Percentiles rank a stretch among this genome's conserved stretches.
Conservation (phyloP, 2,888 invertebrate species). For the Ceriagrion tenellum region DNA sequence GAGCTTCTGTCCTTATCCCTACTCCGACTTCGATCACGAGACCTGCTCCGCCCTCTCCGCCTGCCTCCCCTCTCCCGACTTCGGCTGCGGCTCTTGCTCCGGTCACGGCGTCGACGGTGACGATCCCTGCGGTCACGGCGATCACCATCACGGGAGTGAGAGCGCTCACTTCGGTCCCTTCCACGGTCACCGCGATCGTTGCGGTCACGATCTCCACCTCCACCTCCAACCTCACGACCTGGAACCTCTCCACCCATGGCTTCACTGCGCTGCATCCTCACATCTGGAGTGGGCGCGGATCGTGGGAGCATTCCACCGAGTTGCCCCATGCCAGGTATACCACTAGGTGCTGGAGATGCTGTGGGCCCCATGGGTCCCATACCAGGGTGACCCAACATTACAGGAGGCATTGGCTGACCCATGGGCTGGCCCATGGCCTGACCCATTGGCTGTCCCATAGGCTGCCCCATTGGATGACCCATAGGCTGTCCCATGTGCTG, state of each 20-base stretch:
- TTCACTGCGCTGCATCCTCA: background rate
- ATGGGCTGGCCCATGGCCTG: constrained; percentile 29
- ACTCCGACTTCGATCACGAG: constrained; percentile 66
- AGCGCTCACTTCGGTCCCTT: constrained; percentile 69
- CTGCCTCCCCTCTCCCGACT: constrained; percentile 70
- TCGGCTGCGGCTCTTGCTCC: constrained; percentile 69
- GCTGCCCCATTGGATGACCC: constrained; percentile 7
- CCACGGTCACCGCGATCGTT: constrained; percentile 66
- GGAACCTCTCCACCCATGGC: background rate
- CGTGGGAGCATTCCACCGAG: constrained; percentile 15
- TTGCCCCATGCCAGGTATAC: constrained; percentile 72
- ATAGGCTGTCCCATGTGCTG: constrained; percentile 44
- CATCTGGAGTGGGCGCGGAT: background rate
- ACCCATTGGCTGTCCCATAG: constrained; percentile 33
- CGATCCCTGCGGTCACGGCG: constrained; percentile 68
- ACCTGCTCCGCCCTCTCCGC: constrained; percentile 65
- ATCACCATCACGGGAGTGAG: constrained; percentile 63
- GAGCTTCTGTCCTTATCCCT: constrained; percentile 59
- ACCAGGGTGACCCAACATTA: constrained; percentile 69
- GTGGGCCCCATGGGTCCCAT: constrained; percentile 58
- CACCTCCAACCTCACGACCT: background rate
- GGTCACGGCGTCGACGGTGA: constrained; percentile 68
- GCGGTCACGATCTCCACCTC: background rate
- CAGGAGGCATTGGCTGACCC: constrained; percentile 14
- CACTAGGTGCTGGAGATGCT: constrained; percentile 73